phyloP scores from a whole-genome alignment of 2,797 vertebrate species.

The Pseudochaenichthys georgianus region DNA sequence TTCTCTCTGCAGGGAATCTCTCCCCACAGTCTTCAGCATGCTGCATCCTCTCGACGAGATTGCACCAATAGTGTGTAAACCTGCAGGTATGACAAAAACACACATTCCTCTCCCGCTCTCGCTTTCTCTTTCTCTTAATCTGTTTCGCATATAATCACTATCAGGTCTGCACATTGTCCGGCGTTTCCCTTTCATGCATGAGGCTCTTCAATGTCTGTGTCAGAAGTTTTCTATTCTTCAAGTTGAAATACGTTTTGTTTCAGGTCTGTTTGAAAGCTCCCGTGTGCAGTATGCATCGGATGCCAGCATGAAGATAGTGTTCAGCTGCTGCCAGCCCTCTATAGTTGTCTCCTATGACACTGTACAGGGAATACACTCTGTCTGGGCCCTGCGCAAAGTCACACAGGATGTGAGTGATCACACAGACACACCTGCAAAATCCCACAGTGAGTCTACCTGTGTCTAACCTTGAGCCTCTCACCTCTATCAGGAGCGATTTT shows the following conservation, averaged over 20 bases:
- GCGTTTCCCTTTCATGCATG: no score
- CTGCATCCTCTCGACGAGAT: constrained; percentile 97
- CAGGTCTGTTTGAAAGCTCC: constrained; percentile 88
- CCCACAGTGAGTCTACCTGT: neutral
- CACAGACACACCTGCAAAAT: neutral
- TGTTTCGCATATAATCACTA: no score
- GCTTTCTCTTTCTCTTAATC: neutral
- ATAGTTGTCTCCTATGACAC: constrained; percentile 94
- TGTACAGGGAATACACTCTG: constrained; percentile 89
- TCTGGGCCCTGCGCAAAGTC: constrained; percentile 93
- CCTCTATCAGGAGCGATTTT: constrained; percentile 88
- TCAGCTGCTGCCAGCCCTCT: constrained; percentile 90
- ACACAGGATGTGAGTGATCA: constrained; percentile 88
- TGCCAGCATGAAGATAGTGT: constrained; percentile 90
- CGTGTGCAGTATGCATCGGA: constrained; percentile 94
- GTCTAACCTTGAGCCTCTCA: neutral
- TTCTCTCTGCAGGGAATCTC: constrained; percentile 86
- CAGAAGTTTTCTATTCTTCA: no score
- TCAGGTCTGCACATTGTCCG: no score
- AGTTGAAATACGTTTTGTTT: neutral
- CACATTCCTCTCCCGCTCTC: neutral
- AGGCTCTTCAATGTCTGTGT: no score
- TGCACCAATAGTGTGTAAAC: constrained; percentile 92
- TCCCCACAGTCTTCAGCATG: constrained; percentile 98
- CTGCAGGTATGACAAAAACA: constrained; percentile 85